Evolutionary conservation across 2,888 invertebrate species (phyloP).

Genomic region (Ectobius pallidus): DNA sequence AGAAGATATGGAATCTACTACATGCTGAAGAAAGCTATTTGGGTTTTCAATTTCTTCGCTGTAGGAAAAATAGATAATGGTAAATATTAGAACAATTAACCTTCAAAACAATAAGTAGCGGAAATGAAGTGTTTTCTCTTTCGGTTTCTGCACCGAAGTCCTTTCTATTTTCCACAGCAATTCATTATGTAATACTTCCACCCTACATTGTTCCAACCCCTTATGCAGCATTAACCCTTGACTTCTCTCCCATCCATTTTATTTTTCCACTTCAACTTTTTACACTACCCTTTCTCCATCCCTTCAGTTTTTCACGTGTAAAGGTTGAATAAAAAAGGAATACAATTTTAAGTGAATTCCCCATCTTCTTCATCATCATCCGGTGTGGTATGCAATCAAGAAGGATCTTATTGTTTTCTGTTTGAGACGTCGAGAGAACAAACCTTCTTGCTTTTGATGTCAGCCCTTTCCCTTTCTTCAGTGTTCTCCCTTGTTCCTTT

Average conservation of each 20-base stretch:
- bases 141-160: not conserved
- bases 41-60: no score
- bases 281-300: not conserved
- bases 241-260: conserved; percentile 18
- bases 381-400: conserved; percentile 2
- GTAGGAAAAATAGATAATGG: no score
- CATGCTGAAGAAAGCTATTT: no score
- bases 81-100: conserved; percentile 2
- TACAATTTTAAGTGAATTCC: conserved; percentile 23
- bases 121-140: not conserved
- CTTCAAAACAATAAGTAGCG: not conserved
- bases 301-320: not conserved
- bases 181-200: conserved; percentile 8
- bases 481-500: not conserved
- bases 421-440: not conserved
- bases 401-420: conserved; percentile 8
- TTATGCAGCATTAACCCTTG: conserved; percentile 6
- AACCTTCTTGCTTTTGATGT: not conserved
- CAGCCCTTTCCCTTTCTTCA: not conserved
- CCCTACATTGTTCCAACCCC: no score
- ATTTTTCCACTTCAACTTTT: conserved; percentile 13
- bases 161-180: not conserved
- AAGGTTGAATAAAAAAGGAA: conserved; percentile 8
- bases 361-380: conserved; percentile 12
- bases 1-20: no score